Evolutionary conservation across 2,113 vertebrate genomes (phyloP).

Genomic region (Myxocyprinus asiaticus): DNA sequence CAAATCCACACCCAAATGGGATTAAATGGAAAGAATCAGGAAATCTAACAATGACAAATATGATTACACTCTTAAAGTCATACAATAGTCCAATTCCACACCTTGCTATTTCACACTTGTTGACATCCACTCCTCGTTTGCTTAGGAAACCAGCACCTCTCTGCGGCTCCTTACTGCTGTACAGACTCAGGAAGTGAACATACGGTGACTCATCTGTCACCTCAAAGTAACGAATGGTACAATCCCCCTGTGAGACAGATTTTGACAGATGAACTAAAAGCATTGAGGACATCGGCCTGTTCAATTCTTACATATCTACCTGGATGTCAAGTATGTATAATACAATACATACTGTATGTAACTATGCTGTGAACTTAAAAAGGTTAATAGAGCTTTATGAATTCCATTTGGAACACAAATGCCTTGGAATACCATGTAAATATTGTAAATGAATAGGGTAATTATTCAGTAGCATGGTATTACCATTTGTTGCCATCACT

Average conservation of each 20-base stretch:
- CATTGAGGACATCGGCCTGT: background rate
- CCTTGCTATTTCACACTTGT: conserved; percentile 95
- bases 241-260: conserved; percentile 79
- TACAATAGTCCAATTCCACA: conserved; percentile 50
- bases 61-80: background rate
- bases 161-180: conserved; percentile 93
- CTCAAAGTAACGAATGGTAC: conserved; percentile 94
- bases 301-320: background rate
- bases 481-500: no score
- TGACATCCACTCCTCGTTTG: conserved; percentile 91
- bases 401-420: background rate
- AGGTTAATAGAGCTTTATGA: background rate
- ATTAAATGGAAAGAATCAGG: no score
- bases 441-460: no score
- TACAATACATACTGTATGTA: background rate
- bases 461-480: no score
- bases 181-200: conserved; percentile 90
- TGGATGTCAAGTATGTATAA: background rate
- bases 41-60: background rate
- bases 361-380: background rate
- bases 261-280: background rate
- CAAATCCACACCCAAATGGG: no score
- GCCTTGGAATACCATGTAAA: no score
- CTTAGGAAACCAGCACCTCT: conserved; percentile 90
- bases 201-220: conserved; percentile 89